These are phyloP conservation scores for Sminthurinus signatus DNA, from an alignment of 1,140 invertebrate genomes.

Conservation along the genomic window DNA sequence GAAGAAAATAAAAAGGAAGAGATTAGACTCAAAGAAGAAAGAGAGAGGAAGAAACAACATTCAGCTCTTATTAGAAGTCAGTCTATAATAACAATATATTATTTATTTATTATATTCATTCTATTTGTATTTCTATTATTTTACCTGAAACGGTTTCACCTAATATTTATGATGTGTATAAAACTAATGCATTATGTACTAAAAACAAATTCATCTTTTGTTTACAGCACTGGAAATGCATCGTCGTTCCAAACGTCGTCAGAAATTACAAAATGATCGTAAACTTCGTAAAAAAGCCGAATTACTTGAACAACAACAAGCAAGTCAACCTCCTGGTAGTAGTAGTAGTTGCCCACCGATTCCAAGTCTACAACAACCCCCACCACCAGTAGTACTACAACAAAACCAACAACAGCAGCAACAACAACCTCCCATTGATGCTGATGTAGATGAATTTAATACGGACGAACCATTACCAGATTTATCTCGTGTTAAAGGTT, in stretches of 20 bases:
- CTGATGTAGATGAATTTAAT: slow-evolving; percentile 10
- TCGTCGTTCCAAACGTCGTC: slow-evolving; percentile 24
- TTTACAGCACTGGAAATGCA: slow-evolving; percentile 26
- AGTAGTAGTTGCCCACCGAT: not conserved
- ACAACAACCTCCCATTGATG: slow-evolving; percentile 14
- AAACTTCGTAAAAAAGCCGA: slow-evolving; percentile 27
- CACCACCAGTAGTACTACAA: too few species aligned
- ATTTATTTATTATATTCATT: too few species aligned
- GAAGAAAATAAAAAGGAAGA: slow-evolving; percentile 49
- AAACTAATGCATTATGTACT: not conserved
- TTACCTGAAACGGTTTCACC: too few species aligned
- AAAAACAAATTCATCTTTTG: not conserved
- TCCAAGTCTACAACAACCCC: too few species aligned
- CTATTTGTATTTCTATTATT: too few species aligned
- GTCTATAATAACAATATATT: too few species aligned
- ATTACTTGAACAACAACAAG: slow-evolving; percentile 10
- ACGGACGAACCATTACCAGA: slow-evolving; percentile 55
- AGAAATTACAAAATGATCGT: slow-evolving; percentile 24
- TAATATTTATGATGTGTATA: not conserved
- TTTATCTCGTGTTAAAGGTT: slow-evolving; percentile 67
- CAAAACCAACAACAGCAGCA: not conserved
- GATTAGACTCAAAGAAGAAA: slow-evolving; percentile 27
- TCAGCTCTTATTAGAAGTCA: slow-evolving; percentile 44
- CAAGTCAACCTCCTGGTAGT: not conserved
- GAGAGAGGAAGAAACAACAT: slow-evolving; percentile 31